Evolutionary conservation across 2,113 vertebrate species (phyloP).

Genomic region (Peromyscus leucopus): DNA sequence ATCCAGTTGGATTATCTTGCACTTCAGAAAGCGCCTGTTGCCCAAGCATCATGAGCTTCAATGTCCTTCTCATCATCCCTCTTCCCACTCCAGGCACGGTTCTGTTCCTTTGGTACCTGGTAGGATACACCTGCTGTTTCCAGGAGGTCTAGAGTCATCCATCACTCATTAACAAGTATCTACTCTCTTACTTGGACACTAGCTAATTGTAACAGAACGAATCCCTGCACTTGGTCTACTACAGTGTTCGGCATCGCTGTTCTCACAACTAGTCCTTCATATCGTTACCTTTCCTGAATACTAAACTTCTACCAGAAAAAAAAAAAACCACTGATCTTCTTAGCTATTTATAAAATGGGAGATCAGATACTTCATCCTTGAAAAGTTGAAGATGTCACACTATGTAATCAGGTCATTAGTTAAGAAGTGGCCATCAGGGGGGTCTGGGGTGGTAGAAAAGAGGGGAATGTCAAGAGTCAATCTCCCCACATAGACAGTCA

Average conservation of each 20-base stretch:
- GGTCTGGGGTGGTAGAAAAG: background rate
- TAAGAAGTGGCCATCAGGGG: background rate
- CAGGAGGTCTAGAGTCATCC: background rate
- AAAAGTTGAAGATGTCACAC: background rate
- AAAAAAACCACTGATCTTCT: background rate
- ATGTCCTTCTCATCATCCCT: background rate
- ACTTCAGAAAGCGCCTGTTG: background rate
- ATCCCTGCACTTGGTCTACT: background rate
- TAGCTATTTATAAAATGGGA: slow-evolving; percentile 11
- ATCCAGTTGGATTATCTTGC: background rate
- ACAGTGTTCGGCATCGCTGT: background rate
- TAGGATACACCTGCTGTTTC: background rate
- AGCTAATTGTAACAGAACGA: background rate
- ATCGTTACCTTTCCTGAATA: background rate
- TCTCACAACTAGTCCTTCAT: background rate
- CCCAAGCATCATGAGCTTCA: background rate
- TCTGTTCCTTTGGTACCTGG: background rate
- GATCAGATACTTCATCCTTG: background rate
- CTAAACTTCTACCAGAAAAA: slow-evolving; percentile 18
- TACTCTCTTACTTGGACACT: background rate
- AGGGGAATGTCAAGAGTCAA: background rate
- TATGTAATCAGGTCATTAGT: background rate
- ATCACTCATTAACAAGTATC: background rate
- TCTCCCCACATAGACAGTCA: background rate
- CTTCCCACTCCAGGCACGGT: background rate